phyloP scores from a whole-genome alignment of 2,797 vertebrate genomes.

The Tragopan temminckii region DNA sequence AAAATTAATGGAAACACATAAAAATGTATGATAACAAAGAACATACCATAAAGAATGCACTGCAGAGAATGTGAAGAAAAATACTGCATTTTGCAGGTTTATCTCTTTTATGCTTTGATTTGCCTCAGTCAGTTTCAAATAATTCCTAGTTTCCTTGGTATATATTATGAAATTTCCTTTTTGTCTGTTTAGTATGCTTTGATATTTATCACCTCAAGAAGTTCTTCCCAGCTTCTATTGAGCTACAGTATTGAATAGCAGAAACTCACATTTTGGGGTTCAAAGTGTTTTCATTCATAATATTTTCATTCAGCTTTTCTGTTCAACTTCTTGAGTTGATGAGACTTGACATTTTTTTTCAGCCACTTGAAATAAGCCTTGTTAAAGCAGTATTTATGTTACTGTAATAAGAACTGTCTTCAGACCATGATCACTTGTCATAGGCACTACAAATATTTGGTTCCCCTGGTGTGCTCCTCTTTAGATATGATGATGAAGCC shows the following conservation, averaged over 20 bases:
- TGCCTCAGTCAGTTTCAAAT: neutral
- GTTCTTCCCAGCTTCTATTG: neutral
- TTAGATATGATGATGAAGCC: constrained; percentile 12
- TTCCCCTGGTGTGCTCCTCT: neutral
- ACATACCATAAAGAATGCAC: neutral
- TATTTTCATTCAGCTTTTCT: constrained; percentile 36
- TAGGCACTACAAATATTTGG: constrained; percentile 11
- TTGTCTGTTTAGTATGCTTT: neutral
- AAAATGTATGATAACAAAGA: neutral
- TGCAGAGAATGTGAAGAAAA: neutral
- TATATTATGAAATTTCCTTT: neutral
- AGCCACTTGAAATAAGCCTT: constrained; percentile 28
- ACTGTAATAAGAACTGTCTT: constrained; percentile 23
- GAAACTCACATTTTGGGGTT: neutral
- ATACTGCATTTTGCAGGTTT: neutral
- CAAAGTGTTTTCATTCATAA: neutral
- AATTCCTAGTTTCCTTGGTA: neutral
- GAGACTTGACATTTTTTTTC: constrained; percentile 36
- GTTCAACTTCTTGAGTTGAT: neutral
- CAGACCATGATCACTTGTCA: constrained; percentile 27
- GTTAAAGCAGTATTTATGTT: constrained; percentile 15
- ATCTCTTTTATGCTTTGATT: neutral
- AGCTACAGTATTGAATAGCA: neutral
- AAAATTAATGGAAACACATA: constrained; percentile 16
- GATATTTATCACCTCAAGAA: neutral